Conservation (phyloP, 2,797 vertebrate species). For the Channallabes apus region DNA sequence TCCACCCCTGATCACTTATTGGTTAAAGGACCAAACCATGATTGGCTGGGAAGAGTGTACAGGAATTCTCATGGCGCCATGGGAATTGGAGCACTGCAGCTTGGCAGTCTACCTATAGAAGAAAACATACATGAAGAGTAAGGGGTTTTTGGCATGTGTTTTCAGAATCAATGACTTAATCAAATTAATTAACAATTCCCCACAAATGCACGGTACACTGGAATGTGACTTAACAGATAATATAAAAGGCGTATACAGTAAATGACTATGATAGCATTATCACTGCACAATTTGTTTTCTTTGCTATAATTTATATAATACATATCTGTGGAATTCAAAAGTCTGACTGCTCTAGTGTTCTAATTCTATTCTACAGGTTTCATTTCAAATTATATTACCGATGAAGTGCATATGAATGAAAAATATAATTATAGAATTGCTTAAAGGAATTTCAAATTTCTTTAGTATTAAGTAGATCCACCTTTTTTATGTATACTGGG, state of each 20-base stretch:
- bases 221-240: neutral
- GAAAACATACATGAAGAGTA: neutral
- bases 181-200: neutral
- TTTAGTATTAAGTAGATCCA: neutral
- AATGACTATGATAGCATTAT: neutral
- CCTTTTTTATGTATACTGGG: neutral
- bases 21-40: constrained; percentile 49
- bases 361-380: neutral
- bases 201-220: neutral
- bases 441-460: neutral
- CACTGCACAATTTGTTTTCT: neutral
- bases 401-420: neutral
- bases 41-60: constrained; percentile 67
- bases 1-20: constrained; percentile 69
- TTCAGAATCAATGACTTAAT: neutral
- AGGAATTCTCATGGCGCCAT: constrained; percentile 71
- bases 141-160: neutral
- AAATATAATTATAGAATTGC: neutral
- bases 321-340: neutral
- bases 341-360: neutral
- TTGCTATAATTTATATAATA: neutral
- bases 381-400: neutral
- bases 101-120: constrained; percentile 24
- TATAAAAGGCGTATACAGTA: neutral
- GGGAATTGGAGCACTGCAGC: constrained; percentile 69